Evolutionary conservation across 2,888 invertebrate species (phyloP).

Genomic region (Polymixis lichenea): DNA sequence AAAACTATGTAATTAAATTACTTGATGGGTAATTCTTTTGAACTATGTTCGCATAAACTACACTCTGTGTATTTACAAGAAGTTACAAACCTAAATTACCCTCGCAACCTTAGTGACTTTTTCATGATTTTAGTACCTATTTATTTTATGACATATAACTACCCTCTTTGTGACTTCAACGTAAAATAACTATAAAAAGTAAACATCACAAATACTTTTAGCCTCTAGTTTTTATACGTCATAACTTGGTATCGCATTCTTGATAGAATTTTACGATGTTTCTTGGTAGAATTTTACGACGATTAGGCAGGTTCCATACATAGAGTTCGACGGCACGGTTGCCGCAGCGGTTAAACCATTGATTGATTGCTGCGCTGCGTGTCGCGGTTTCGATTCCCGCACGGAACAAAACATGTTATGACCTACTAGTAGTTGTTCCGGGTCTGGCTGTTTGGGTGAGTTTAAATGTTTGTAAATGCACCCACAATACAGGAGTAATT

Average conservation of each 20-base stretch:
- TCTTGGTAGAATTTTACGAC: constrained; percentile 48
- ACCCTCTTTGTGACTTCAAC: constrained; percentile 3
- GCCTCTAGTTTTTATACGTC: constrained; percentile 43
- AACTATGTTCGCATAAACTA: background rate
- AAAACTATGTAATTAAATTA: background rate
- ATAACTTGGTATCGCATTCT: constrained; percentile 33
- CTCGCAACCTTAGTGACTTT: background rate
- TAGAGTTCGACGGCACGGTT: too few species aligned
- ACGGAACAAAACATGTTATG: too few species aligned
- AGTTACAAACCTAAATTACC: background rate
- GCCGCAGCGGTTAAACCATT: too few species aligned
- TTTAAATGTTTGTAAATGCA: too few species aligned
- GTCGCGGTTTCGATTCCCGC: too few species aligned
- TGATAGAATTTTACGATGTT: constrained; percentile 50
- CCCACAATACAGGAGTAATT: too few species aligned
- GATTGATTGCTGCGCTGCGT: too few species aligned
- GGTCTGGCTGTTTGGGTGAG: too few species aligned
- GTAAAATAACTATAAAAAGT: constrained; percentile 41
- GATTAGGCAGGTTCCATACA: constrained; percentile 24
- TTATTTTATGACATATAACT: background rate
- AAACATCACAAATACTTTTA: constrained; percentile 39
- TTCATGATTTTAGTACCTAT: background rate
- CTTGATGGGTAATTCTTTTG: background rate
- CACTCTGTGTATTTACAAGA: background rate
- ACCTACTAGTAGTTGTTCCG: too few species aligned